Base-by-base conservation (phyloP, 2,797 vertebrate species). In the Acrossocheilus wenchowensis region DNA sequence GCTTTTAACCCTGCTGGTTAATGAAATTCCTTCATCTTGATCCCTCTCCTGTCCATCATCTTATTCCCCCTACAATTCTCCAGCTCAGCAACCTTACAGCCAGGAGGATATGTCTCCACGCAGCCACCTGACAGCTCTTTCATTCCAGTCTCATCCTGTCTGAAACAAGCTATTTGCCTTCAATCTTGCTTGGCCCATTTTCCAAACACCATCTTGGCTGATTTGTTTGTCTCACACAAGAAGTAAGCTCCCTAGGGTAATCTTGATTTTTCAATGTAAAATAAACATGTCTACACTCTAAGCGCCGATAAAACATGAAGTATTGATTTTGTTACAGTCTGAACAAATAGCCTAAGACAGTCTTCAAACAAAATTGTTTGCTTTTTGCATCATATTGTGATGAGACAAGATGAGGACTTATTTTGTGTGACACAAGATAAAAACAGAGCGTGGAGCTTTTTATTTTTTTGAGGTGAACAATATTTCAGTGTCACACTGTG, bases 301-400 rank as follows among this genome's bases (percentile, higher is more conserved):
- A 85, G 36, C 50, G 50, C 62, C 23, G 36, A 57, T 84, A 82
- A 89, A 91, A 85, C 68, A 78, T 77, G 79, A 71, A 82, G 68
- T 86, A 85, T 89, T 83, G 87, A 89, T 89, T 90, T 84, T 68
- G 85, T 86, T 72, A 39, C 23, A 82, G 69, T 86, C 36, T 74
- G 50, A 87, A 81, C 73, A 87, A 89, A 89, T 85, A 80, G 60
- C 43, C 79, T 54, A 45, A 50, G 78, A 80, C 72, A 62, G 66
- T 72, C 48, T 54, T 79, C 45, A 73, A 72, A 81, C 54, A 68
- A 73, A 57, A 48, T 26, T 17, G 45, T 68, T 85, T 69, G 83
- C 66, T 68, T 69, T 85, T 81, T 78, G 57, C 64, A 48, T 71
- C 72, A 8, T 77, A 64, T 81, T 62, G 68, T 80, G 57, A 81